A percentile compares a stretch with the other conserved stretches of the same genome.
Conservation (phyloP, 2,113 vertebrate species). For the Megatriorchis doriae region DNA sequence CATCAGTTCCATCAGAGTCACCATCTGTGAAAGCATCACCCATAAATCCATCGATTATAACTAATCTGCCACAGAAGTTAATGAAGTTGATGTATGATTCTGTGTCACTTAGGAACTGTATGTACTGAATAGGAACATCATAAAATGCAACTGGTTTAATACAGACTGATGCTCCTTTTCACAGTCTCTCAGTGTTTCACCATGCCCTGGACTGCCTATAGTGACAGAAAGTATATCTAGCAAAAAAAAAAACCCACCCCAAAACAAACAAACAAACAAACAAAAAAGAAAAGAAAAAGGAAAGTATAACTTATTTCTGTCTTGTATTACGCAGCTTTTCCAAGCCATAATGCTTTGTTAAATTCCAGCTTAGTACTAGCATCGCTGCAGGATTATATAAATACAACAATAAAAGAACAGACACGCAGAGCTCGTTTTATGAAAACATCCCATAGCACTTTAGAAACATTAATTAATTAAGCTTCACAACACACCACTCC, state of each 20-base stretch:
- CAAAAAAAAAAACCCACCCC: rapidly evolving
- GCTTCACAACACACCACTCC: neutral
- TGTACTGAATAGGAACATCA: neutral
- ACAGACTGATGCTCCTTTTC: neutral
- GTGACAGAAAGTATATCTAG: neutral
- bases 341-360: rapidly evolving
- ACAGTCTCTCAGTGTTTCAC: neutral
- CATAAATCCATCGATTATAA: conserved; percentile 2
- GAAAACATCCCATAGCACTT: neutral
- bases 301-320: neutral
- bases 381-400: neutral
- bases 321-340: neutral
- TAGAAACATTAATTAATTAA: neutral
- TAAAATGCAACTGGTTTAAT: neutral
- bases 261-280: no score
- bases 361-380: neutral
- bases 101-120: neutral
- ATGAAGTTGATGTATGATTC: neutral
- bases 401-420: neutral
- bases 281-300: neutral
- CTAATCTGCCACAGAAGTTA: neutral
- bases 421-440: neutral
- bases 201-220: neutral
- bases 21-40: neutral
- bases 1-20: neutral